Evolutionary conservation across 2,113 vertebrate genomes (phyloP).

Genomic region (Antechinus flavipes): DNA sequence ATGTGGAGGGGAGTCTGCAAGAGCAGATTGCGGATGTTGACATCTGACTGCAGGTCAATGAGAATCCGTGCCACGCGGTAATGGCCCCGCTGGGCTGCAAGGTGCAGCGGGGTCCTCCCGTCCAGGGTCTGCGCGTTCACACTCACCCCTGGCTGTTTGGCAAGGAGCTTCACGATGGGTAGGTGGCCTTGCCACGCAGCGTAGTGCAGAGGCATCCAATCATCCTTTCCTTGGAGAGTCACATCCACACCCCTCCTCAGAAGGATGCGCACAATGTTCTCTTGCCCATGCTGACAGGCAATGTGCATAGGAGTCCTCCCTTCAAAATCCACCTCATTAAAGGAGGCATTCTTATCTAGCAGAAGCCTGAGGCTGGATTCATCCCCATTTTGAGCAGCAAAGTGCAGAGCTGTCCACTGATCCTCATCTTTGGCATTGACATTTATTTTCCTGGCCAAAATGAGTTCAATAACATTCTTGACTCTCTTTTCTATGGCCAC

Average conservation of each 20-base stretch:
- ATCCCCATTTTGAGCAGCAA: constrained; percentile 94
- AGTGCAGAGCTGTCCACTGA: constrained; percentile 97
- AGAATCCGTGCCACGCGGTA: constrained; percentile 95
- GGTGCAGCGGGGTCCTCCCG: constrained; percentile 93
- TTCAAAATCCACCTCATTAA: constrained; percentile 92
- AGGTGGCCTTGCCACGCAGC: constrained; percentile 97
- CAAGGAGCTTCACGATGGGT: constrained; percentile 94
- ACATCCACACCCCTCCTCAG: constrained; percentile 90
- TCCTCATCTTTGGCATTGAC: constrained; percentile 96
- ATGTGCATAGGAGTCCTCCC: constrained; percentile 94
- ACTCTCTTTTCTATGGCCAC: constrained; percentile 91
- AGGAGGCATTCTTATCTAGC: constrained; percentile 89
- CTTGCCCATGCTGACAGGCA: constrained; percentile 97
- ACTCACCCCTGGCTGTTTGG: constrained; percentile 90
- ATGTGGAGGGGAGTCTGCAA: constrained; percentile 91
- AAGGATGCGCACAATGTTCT: constrained; percentile 92
- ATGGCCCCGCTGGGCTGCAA: constrained; percentile 95
- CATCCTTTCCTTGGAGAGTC: constrained; percentile 89
- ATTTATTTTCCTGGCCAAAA: constrained; percentile 93
- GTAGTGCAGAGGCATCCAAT: constrained; percentile 95
- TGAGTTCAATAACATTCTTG: constrained; percentile 91
- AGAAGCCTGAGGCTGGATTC: constrained; percentile 93
- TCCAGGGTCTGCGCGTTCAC: constrained; percentile 91
- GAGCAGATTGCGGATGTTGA: constrained; percentile 83
- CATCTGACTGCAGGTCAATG: constrained; percentile 89